Evolutionary conservation across 2,113 vertebrate species (phyloP), one percentile per base, ranked within the genome.

Genomic region (Equus przewalskii): DNA sequence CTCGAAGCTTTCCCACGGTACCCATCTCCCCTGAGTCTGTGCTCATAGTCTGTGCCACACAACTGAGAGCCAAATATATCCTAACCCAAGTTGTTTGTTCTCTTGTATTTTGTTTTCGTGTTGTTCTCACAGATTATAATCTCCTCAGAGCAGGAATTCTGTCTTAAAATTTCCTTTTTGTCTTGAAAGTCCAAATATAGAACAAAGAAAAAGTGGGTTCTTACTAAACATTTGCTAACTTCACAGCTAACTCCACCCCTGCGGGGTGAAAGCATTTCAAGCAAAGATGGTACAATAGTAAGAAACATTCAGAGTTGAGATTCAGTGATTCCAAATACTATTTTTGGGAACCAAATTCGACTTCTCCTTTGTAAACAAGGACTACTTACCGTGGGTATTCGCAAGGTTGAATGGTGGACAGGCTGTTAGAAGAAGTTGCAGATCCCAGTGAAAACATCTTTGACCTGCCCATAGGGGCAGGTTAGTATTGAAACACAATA

Each of bases 1-100:
- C 4, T 51, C 41, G 26, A 2, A 7, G 12, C 21, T 19, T 9
- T 6, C 80, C n/a, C 1, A 0, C 9, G n/a, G 41, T 19, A 7
- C 10, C 12, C 44, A 0, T 5, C 13, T 33, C 14, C 28, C 18
- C n/a, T 6, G 7, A 0, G 5, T 15, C 11, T 75, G 24, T 16
- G 33, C 21, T 36, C 10, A 41, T 3, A 0, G 2, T 21, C 22
- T 28, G 12, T 1, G 21, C 41, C 18, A 49, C 10, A 22, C 7
- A 41, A 1, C 44, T 5, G 11, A 44, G 49, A 8, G 3, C 10
- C 49, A 11, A 5, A 8, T 21, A 6, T 2, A 19, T 30, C 9
- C 18, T 36, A 12, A 1, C 0, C 13, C 2, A 6, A 7, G 4
- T 10, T 5, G 3, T 36, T 26, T 78, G 26, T n/a, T 62, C 19